These are phyloP conservation scores for Dufourea novaeangliae DNA, from an alignment of 1,140 invertebrate species.

Conservation along the genomic window DNA sequence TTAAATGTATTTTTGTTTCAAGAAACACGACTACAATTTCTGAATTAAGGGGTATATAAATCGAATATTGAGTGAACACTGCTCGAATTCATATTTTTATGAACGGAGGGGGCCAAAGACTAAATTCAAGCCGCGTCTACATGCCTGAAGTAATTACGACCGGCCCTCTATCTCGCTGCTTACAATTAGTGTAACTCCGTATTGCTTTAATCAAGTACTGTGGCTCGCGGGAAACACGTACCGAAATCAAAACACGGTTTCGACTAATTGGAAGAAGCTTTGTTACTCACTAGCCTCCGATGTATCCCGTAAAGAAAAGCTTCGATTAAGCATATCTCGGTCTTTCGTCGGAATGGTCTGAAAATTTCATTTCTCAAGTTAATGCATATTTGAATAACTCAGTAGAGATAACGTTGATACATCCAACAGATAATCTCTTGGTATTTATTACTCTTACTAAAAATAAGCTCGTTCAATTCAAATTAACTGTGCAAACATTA, in stretches of 20 bases:
- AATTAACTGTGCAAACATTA: too few relatives aligned
- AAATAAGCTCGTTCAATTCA: too few relatives aligned
- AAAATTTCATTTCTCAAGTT: too few relatives aligned
- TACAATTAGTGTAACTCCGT: neutral
- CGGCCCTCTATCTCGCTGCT: neutral
- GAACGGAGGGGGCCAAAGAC: neutral
- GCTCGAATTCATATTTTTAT: neutral
- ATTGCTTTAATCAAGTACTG: slow-evolving; percentile 5
- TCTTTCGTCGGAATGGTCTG: too few relatives aligned
- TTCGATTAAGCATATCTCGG: neutral
- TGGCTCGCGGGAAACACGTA: neutral
- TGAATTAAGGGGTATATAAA: neutral
- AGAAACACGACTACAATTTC: neutral
- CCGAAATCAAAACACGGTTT: neutral
- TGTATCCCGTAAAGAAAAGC: neutral
- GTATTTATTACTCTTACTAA: too few relatives aligned
- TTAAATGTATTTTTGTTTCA: too few relatives aligned
- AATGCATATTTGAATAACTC: too few relatives aligned
- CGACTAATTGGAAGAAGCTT: neutral
- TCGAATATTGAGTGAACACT: neutral
- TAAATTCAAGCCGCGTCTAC: slow-evolving; percentile 3
- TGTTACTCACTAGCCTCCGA: neutral
- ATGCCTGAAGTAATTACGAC: neutral
- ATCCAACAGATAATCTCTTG: too few relatives aligned
- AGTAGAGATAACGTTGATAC: too few relatives aligned